These are phyloP conservation scores for Pseudoatta argentina DNA, from an alignment of 1,140 invertebrate species.

Conservation along the genomic window DNA sequence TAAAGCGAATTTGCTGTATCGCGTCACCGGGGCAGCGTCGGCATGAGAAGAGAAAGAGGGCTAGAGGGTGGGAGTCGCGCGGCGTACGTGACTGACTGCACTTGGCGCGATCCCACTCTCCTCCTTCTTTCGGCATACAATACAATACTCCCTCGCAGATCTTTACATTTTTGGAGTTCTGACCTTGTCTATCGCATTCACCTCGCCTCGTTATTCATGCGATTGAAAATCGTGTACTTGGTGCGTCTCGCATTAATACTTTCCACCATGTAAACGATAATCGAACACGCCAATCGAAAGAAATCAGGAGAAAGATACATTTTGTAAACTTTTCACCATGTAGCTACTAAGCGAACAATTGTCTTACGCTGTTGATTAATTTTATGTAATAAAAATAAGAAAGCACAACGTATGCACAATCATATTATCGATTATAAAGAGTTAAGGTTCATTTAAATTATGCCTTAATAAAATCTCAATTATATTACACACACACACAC, in stretches of 20 bases:
- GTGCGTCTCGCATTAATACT: not conserved
- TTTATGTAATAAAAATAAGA: not conserved
- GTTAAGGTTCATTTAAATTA: not conserved
- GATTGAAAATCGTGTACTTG: not conserved
- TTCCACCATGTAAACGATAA: not conserved
- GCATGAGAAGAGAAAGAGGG: conserved; percentile 48
- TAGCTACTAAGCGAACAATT: not conserved
- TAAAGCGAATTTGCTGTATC: conserved; percentile 10
- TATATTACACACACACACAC: no score
- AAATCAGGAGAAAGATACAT: not conserved
- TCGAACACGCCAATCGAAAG: not conserved
- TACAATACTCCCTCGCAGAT: conserved; percentile 47
- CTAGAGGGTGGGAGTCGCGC: conserved; percentile 44
- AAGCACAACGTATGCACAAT: not conserved
- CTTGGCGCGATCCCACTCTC: conserved; percentile 68
- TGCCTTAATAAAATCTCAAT: not conserved
- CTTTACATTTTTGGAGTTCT: conserved; percentile 71
- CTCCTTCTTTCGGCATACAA: conserved; percentile 25
- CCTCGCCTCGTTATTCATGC: not conserved
- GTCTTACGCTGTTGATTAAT: not conserved
- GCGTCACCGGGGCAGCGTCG: not conserved
- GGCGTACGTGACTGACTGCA: conserved; percentile 82
- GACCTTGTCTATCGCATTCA: conserved; percentile 68
- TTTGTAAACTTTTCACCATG: not conserved
- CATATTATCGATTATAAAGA: not conserved